Conservation (phyloP, 2,113 vertebrate genomes). For the Neodontobutis hainanensis region DNA sequence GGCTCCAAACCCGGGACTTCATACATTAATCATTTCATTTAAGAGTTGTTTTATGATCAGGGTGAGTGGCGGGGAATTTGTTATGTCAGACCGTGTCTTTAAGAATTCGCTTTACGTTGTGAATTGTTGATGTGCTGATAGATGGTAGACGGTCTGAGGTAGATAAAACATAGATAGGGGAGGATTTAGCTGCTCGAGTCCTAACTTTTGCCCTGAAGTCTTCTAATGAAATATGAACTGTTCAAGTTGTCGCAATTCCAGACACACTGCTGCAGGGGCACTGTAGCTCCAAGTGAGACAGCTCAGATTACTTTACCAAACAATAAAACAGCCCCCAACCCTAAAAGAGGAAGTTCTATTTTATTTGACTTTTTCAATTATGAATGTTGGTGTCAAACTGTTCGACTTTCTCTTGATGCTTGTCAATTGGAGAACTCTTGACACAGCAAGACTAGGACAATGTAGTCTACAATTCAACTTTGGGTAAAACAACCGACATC, state of each 20-base stretch:
- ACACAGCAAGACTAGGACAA: too few relatives aligned
- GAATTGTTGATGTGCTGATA: constrained; percentile 30
- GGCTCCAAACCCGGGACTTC: not conserved
- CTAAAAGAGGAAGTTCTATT: too few relatives aligned
- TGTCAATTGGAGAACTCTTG: too few relatives aligned
- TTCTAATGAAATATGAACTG: constrained; percentile 9
- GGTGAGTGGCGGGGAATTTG: not conserved
- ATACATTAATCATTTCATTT: not conserved
- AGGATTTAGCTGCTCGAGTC: constrained; percentile 29
- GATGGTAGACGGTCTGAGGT: constrained; percentile 22
- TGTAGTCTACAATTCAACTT: too few relatives aligned
- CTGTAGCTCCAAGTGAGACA: not conserved
- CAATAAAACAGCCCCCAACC: not conserved
- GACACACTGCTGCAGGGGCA: constrained; percentile 22
- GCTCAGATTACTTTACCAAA: not conserved
- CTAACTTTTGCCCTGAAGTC: constrained; percentile 29
- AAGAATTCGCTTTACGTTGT: not conserved
- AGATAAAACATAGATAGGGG: constrained; percentile 47
- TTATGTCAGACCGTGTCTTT: not conserved
- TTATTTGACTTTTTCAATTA: too few relatives aligned
- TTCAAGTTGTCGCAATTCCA: not conserved
- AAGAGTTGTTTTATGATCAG: not conserved
- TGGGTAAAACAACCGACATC: too few relatives aligned
- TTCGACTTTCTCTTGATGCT: too few relatives aligned
- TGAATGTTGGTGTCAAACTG: too few relatives aligned